Evolutionary conservation across 2,797 vertebrate species (phyloP).

Genomic region (Aythya fuligula): DNA sequence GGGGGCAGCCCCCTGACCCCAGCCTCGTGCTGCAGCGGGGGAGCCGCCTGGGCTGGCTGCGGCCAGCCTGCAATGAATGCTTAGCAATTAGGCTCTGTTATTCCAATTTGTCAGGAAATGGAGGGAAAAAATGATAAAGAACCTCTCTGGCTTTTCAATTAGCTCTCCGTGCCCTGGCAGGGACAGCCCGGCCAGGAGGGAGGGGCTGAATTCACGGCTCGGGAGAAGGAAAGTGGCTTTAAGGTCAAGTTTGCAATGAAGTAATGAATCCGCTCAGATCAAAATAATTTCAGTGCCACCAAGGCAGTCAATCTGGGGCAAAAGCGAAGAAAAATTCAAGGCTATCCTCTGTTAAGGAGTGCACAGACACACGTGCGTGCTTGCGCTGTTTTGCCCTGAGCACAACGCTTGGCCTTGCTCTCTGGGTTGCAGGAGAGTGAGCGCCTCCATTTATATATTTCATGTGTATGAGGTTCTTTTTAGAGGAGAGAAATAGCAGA

Average conservation of each 20-base stretch:
- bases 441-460: not conserved
- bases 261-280: not conserved
- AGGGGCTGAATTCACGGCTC: not conserved
- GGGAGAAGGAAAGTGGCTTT: not conserved
- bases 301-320: not conserved
- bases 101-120: not conserved
- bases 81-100: not conserved
- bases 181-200: not conserved
- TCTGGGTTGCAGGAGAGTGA: accelerated
- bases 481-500: not conserved
- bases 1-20: accelerated
- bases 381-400: not conserved
- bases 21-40: not conserved
- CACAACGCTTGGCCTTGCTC: not conserved
- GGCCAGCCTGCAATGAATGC: not conserved
- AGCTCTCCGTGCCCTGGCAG: accelerated
- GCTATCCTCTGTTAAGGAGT: not conserved
- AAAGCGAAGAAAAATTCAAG: not conserved
- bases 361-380: accelerated
- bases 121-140: not conserved
- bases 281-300: not conserved
- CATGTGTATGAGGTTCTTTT: not conserved
- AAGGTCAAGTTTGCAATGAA: constrained; percentile 7
- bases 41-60: not conserved
- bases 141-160: not conserved